These are phyloP conservation scores for Pluvianellus socialis DNA, from an alignment of 2,113 vertebrate species.

Conservation along the genomic window DNA sequence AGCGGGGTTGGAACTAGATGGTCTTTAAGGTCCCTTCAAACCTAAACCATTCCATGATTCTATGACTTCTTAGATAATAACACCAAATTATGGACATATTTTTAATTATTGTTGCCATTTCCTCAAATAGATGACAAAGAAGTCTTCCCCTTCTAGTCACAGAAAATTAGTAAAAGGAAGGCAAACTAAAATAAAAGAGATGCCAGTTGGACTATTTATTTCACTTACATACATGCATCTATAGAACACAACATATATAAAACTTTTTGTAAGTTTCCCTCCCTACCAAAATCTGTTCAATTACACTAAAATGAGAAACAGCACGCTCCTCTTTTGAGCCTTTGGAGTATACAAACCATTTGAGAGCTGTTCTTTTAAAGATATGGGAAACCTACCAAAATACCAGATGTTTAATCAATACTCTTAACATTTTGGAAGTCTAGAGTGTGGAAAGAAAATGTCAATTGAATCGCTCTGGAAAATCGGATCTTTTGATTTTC, in stretches of 20 bases:
- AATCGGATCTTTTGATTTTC: slow-evolving; percentile 55
- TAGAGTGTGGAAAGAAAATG: slow-evolving; percentile 58
- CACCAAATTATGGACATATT: not conserved
- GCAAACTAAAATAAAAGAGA: not conserved
- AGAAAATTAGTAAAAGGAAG: not conserved
- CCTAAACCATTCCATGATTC: too few relatives aligned
- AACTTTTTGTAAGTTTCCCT: slow-evolving; percentile 16
- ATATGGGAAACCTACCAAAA: slow-evolving; percentile 68
- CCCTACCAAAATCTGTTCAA: slow-evolving; percentile 3
- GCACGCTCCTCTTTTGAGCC: slow-evolving; percentile 39
- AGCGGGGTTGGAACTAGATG: too few relatives aligned
- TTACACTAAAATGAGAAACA: slow-evolving; percentile 52
- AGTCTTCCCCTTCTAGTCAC: not conserved
- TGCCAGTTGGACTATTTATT: not conserved
- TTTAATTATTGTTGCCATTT: not conserved
- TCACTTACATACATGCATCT: not conserved
- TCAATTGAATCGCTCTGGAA: slow-evolving; percentile 48
- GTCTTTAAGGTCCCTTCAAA: too few relatives aligned
- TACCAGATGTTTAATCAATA: slow-evolving; percentile 74
- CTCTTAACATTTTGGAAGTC: slow-evolving; percentile 62
- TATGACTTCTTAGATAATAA: not conserved
- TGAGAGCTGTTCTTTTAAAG: slow-evolving; percentile 71
- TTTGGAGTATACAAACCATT: slow-evolving; percentile 58
- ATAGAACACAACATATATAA: not conserved
- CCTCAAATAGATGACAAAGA: not conserved